phyloP scores from a whole-genome alignment of 92 coral and sea anemone species.

The Phenganax subtilis region DNA sequence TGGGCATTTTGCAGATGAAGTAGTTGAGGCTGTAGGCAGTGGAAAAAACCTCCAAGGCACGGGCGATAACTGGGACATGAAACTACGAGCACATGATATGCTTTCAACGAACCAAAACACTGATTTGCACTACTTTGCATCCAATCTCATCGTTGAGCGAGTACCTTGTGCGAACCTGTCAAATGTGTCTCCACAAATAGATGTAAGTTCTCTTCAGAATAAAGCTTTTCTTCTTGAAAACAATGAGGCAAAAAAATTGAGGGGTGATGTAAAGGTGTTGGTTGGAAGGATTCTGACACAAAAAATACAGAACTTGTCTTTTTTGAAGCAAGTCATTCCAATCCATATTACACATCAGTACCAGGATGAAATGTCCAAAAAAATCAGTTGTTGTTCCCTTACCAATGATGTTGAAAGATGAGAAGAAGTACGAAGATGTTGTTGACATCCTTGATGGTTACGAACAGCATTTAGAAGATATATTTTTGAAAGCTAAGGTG shows the following conservation, averaged over 20 bases:
- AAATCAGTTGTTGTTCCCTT: neutral
- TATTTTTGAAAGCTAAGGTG: constrained; percentile 40
- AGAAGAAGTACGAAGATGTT: constrained; percentile 44
- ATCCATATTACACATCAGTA: constrained; percentile 40
- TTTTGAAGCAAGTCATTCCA: constrained; percentile 49
- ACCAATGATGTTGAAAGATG: constrained; percentile 42
- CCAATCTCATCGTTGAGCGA: constrained; percentile 50
- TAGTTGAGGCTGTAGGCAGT: neutral
- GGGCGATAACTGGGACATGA: constrained; percentile 53
- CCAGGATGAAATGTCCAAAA: constrained; percentile 19
- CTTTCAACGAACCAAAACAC: constrained; percentile 42
- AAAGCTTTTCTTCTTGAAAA: constrained; percentile 39
- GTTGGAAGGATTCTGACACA: constrained; percentile 40
- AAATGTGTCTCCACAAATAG: constrained; percentile 42
- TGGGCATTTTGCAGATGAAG: neutral
- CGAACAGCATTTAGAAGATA: constrained; percentile 43
- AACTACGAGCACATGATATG: constrained; percentile 47
- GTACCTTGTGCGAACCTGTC: constrained; percentile 41
- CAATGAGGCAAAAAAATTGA: constrained; percentile 35
- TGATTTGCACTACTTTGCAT: constrained; percentile 57
- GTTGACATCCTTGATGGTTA: constrained; percentile 47
- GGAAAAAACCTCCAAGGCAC: constrained; percentile 48
- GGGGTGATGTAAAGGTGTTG: constrained; percentile 48
- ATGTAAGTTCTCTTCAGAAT: constrained; percentile 35
- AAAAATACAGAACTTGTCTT: constrained; percentile 42